A percentile compares a stretch with the other conserved stretches of the same genome.
Conservation (phyloP, 2,113 vertebrate species). For the Pedionomus torquatus region DNA sequence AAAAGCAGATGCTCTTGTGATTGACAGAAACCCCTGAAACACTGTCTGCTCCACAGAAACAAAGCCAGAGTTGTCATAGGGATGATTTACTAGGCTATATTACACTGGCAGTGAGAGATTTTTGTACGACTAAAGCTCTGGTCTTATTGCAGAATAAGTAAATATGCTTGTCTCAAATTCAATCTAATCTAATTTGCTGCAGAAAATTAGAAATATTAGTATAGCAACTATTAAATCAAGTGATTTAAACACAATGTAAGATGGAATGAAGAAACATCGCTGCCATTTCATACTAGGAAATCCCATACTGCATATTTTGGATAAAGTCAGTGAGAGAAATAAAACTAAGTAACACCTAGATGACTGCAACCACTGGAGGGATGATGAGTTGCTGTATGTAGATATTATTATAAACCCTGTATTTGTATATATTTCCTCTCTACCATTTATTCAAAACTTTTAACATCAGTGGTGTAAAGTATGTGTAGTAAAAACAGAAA, state of each 20-base stretch:
- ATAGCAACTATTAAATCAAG: background rate
- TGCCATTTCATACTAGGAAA: background rate
- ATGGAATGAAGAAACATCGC: background rate
- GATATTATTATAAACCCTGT: background rate
- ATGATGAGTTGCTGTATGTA: background rate
- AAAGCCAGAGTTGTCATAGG: slow-evolving; percentile 39
- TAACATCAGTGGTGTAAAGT: background rate
- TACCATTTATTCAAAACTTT: background rate
- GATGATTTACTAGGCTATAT: slow-evolving; percentile 31
- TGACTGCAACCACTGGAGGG: background rate
- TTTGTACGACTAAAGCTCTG: background rate
- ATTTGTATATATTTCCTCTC: background rate
- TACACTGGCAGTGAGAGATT: background rate
- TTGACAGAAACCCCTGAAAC: slow-evolving; percentile 5
- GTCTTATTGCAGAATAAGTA: slow-evolving; percentile 7
- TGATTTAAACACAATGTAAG: background rate
- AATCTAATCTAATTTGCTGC: background rate
- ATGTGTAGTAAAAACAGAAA: background rate
- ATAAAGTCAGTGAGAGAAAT: slow-evolving; percentile 1
- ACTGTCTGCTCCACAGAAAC: slow-evolving; percentile 14
- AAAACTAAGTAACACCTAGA: background rate
- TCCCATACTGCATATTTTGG: background rate
- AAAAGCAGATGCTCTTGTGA: slow-evolving; percentile 35
- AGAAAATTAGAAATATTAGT: slow-evolving; percentile 19
- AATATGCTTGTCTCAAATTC: background rate